These are phyloP conservation scores for Caenorhabditis angaria DNA, from an alignment of 2,888 invertebrate genomes.

Conservation along the genomic window DNA sequence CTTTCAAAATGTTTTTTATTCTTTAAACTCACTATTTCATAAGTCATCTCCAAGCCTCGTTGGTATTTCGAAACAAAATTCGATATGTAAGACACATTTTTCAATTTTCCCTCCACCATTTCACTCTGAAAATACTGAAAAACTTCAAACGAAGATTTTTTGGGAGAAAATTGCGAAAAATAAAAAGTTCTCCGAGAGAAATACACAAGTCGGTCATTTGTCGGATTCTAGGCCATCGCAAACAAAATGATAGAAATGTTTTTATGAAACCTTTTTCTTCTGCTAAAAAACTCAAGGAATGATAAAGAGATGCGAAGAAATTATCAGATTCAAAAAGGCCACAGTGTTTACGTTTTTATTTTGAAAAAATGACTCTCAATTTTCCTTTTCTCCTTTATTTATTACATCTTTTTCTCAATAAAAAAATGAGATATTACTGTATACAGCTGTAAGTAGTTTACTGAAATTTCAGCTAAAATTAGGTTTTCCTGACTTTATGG, in stretches of 20 bases:
- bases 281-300: background rate
- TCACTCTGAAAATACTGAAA: background rate
- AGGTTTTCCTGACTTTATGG: too few species aligned
- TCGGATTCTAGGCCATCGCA: background rate
- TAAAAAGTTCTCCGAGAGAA: slow-evolving; percentile 5
- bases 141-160: background rate
- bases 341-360: too few species aligned
- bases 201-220: background rate
- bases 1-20: background rate
- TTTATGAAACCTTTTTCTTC: background rate
- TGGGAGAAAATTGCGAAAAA: too few species aligned
- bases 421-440: too few species aligned
- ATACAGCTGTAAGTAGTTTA: too few species aligned
- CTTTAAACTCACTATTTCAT: slow-evolving; percentile 2
- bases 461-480: too few species aligned
- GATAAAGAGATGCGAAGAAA: too few species aligned
- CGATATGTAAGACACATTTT: slow-evolving; percentile 27
- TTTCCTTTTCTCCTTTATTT: too few species aligned
- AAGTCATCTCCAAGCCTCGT: slow-evolving; percentile 33
- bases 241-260: background rate
- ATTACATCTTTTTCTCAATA: too few species aligned
- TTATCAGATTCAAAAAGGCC: too few species aligned
- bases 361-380: too few species aligned
- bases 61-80: slow-evolving; percentile 37
- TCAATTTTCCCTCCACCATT: background rate